Evolutionary conservation across 2,113 vertebrate species (phyloP), one percentile per base, ranked within the genome.

Genomic region (Clarias macrocephalus): DNA sequence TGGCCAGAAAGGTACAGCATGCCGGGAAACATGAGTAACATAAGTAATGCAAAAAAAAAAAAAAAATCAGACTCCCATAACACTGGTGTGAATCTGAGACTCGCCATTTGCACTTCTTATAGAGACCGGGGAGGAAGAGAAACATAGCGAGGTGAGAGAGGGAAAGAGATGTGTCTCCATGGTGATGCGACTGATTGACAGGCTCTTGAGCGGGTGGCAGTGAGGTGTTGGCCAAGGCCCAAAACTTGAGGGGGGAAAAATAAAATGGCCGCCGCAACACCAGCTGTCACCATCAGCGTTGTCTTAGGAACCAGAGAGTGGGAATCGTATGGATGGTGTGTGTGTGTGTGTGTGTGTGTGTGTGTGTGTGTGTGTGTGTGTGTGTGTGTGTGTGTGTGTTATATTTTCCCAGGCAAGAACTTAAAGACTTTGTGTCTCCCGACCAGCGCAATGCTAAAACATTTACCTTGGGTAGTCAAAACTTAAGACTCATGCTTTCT

Each of bases 131-230:
- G 28, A 70, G 80, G 11, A 33, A 56, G 28, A 65, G 60, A 59
- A 23, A 66, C 52, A 33, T 28, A 12, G 54, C 30, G 76, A 57
- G 76, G 56, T 15, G 80, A 73, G 60, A 70, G 82, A 68, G 62
- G 56, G 85, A 42, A 30, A 70, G 80, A 77, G 90, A 87, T 85
- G 82, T 72, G 85, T 90, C 82, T 88, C 83, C 85, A 89, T 89
- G 89, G 86, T 81, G 80, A 89, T 81, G 84, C 77, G 48, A 88
- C 83, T 86, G 89, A 88, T 80, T 91, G 89, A 91, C 87, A 85
- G 89, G 80, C 81, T 88, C 63, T 79, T 75, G 85, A 80, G 73
- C 86, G 90, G 75, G 65, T 86, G 87, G 85, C 80, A 82, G 85
- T 90, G 82, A 88, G 85, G 88, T 85, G 88, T 91, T 88, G 86